phyloP scores from a whole-genome alignment of 2,797 vertebrate species.

The Trichosurus vulpecula region DNA sequence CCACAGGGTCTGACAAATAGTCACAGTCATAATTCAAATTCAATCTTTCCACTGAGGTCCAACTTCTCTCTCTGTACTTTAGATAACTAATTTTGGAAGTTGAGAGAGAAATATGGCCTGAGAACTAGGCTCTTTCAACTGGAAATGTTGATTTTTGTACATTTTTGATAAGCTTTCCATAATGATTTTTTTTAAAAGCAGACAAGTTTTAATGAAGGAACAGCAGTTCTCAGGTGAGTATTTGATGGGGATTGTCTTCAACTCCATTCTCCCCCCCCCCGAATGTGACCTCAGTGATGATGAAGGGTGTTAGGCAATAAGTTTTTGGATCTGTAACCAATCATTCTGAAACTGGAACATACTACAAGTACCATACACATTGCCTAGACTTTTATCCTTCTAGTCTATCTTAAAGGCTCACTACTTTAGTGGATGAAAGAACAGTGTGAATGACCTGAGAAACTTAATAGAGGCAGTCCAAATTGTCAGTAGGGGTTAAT shows the following conservation, averaged over 20 bases:
- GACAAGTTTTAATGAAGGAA: slow-evolving; percentile 43
- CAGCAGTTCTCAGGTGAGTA: slow-evolving; percentile 33
- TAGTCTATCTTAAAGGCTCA: slow-evolving; percentile 30
- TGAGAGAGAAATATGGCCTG: slow-evolving; percentile 22
- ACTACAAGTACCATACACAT: slow-evolving; percentile 31
- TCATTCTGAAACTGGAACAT: slow-evolving; percentile 41
- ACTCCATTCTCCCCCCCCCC: slow-evolving; percentile 26
- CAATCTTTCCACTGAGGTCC: slow-evolving; percentile 34
- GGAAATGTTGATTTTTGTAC: slow-evolving; percentile 44
- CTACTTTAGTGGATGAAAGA: neutral
- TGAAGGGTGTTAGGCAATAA: slow-evolving; percentile 31
- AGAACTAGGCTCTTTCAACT: slow-evolving; percentile 30
- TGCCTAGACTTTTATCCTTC: slow-evolving; percentile 19
- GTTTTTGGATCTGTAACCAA: neutral
- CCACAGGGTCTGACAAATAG: slow-evolving; percentile 30
- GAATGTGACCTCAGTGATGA: slow-evolving; percentile 28
- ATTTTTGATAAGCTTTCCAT: slow-evolving; percentile 25
- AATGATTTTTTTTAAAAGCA: slow-evolving; percentile 37
- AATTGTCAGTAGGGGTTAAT: neutral
- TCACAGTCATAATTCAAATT: slow-evolving; percentile 61
- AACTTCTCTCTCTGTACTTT: slow-evolving; percentile 57
- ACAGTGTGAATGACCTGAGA: neutral
- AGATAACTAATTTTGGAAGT: slow-evolving; percentile 29
- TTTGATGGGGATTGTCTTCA: slow-evolving; percentile 20
- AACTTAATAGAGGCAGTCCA: slow-evolving; percentile 18